Percentiles rank a stretch among this genome's conserved stretches.
Conservation (phyloP, 2,797 vertebrate genomes). For the Sebastiscus albofasciatus region DNA sequence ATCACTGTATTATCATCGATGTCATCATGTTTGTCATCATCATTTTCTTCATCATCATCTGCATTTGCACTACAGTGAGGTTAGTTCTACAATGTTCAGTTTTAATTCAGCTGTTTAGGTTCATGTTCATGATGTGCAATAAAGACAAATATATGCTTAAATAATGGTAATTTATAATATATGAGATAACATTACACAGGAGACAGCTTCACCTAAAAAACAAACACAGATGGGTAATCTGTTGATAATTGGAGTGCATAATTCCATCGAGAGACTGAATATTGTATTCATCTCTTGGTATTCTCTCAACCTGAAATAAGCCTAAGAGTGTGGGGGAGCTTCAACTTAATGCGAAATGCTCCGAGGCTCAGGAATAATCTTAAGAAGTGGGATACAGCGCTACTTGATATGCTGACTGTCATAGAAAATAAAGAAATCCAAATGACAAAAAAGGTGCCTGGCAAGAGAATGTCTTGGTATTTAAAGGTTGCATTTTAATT, state of each 20-base stretch:
- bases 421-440: neutral
- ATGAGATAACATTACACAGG: conserved; percentile 29
- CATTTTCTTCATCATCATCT: conserved; percentile 19
- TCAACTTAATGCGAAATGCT: neutral
- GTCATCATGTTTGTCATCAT: conserved; percentile 4
- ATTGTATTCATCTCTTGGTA: neutral
- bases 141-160: neutral
- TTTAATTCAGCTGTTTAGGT: neutral
- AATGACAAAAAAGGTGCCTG: neutral
- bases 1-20: neutral
- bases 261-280: conserved; percentile 16
- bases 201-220: conserved; percentile 8
- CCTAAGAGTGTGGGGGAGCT: neutral
- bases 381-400: neutral
- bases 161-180: conserved; percentile 23
- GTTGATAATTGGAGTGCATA: conserved; percentile 15
- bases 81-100: neutral
- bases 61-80: neutral
- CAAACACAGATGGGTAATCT: conserved; percentile 22
- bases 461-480: neutral
- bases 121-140: neutral
- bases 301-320: neutral
- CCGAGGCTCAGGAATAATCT: neutral
- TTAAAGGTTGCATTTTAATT: neutral
- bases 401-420: neutral